Base-by-base conservation (phyloP, 2,113 vertebrate species). In the Ia io region DNA sequence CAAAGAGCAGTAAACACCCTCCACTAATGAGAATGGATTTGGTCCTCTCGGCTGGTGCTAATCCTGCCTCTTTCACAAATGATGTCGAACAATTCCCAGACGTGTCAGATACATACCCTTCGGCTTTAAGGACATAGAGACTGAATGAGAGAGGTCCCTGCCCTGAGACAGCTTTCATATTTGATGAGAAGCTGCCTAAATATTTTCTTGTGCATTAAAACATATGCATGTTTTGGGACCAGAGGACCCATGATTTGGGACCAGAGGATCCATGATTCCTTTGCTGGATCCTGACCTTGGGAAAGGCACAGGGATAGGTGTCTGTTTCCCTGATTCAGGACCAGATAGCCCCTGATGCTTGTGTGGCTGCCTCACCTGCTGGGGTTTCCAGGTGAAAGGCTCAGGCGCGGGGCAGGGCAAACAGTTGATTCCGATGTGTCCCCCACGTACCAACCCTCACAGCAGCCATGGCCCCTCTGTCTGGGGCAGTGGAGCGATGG, bases 391-490 rank as follows among this genome's bases (percentile, higher is more conserved):
- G 59, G 30, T n/a, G 35, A 65, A 73, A 40, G 44, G 18, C 5
- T 0, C 16, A 23, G 2, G 63, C 61, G 53, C 32, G 1, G 63
- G 61, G 47, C 47, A 69, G 12, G 23, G 63, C 23, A 10, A 35
- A 18, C 1, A 9, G 35, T 42, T 17, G 51, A 51, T 51, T 44
- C 23, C 9, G 6, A 1, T 63, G 23, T 1, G 3, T 37, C 17
- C 0, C 3, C 5, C 20, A 20, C 1, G 4, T 14, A 28, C 22
- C 51, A 65, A 8, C 8, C 30, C 37, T 40, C 18, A 2, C n/a
- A 69, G 37, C 0, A 0, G 10, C 18, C 13, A 18, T 0, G 3
- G 6, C 14, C 61, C 13, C 0, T 28, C 18, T 47, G 18, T 59
- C 13, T 73, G 61, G 59, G 42, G 3, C 18, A 37, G 65, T 2